These are phyloP conservation scores for Malurus elegans DNA, from an alignment of 2,113 vertebrate species.

Conservation along the genomic window DNA sequence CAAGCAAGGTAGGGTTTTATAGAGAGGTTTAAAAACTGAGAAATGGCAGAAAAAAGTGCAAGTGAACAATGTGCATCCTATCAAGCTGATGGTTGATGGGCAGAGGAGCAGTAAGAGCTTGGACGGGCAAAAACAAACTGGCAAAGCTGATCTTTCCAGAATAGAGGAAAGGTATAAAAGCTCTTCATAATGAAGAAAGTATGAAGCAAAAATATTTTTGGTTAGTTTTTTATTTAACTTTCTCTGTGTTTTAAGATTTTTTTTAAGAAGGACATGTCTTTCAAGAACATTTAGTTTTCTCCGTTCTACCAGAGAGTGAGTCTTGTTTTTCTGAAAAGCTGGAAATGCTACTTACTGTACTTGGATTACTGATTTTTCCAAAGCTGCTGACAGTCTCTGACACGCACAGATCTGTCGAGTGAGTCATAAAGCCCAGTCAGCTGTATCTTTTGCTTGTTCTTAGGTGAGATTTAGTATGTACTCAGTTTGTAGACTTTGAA, in stretches of 20 bases:
- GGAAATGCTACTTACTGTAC: slow-evolving; percentile 41
- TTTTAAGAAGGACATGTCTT: neutral
- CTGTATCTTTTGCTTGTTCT: slow-evolving; percentile 4
- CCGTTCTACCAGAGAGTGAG: neutral
- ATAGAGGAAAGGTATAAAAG: neutral
- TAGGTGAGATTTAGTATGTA: neutral
- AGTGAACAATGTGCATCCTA: neutral
- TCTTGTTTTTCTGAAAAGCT: slow-evolving; percentile 39
- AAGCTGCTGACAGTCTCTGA: slow-evolving; percentile 19
- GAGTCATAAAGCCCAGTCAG: slow-evolving; percentile 15
- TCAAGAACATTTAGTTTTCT: slow-evolving; percentile 28
- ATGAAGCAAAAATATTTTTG: neutral
- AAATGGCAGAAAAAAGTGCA: neutral
- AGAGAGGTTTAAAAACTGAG: neutral
- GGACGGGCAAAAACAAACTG: neutral
- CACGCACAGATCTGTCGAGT: neutral
- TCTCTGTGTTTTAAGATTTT: slow-evolving; percentile 5
- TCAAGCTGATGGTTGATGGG: neutral
- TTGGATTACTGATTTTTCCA: slow-evolving; percentile 5
- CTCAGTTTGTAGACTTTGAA: neutral
- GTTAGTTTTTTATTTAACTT: neutral
- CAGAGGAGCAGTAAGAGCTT: neutral
- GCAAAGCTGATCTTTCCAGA: neutral
- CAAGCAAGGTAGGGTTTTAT: neutral
- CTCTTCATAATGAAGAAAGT: neutral